A percentile compares a stretch with the other conserved stretches of the same genome.
Evolutionary conservation across 2,113 vertebrate genomes (phyloP).

Genomic region (Sceloporus tristichus): DNA sequence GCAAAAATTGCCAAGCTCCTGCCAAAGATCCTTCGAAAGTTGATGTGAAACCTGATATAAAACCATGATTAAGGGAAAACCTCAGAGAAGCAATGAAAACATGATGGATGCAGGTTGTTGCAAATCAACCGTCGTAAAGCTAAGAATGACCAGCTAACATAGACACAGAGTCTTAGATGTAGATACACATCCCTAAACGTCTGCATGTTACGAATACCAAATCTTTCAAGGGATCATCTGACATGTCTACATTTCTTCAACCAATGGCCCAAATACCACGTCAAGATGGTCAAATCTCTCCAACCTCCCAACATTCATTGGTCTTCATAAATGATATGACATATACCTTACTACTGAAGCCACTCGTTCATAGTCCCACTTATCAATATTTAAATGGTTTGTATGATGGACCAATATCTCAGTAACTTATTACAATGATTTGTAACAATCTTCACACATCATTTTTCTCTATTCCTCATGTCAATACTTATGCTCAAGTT

Average conservation of each 20-base stretch:
- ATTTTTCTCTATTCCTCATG: not conserved
- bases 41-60: not conserved
- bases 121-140: not conserved
- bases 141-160: not conserved
- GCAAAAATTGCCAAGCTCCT: not conserved
- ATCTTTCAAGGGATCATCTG: not conserved
- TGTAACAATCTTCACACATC: too few species aligned
- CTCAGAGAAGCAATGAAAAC: not conserved
- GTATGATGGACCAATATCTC: too few species aligned
- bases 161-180: not conserved
- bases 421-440: too few species aligned
- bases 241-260: not conserved
- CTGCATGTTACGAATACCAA: not conserved
- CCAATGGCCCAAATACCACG: not conserved
- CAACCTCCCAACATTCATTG: not conserved
- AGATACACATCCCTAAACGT: too few species aligned
- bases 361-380: not conserved
- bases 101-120: not conserved
- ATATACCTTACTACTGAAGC: not conserved
- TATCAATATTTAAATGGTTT: not conserved
- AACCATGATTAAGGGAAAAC: not conserved
- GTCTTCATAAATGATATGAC: too few species aligned
- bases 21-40: slow-evolving; percentile 2
- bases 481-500: not conserved
- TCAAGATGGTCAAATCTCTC: not conserved